phyloP scores from a whole-genome alignment of 2,113 vertebrate genomes.

The Murina feae region DNA sequence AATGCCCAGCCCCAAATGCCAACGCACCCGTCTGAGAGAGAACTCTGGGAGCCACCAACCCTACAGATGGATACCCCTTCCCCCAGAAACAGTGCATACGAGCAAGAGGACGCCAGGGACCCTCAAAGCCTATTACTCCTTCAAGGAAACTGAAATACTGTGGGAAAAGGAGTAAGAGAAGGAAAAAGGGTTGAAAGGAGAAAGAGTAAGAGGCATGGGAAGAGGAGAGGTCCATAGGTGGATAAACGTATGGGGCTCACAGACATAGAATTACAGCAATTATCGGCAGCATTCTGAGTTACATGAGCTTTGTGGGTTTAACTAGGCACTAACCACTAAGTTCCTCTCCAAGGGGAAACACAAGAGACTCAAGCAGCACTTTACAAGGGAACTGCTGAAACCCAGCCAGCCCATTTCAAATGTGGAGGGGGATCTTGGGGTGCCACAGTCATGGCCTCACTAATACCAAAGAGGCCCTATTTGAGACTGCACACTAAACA shows the following conservation, averaged over 20 bases:
- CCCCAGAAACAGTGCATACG: neutral
- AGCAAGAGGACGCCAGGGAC: neutral
- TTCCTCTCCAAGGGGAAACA: neutral
- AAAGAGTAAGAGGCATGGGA: rapidly evolving
- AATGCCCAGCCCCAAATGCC: neutral
- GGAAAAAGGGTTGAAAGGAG: neutral
- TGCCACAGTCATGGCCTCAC: neutral
- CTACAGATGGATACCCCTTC: neutral
- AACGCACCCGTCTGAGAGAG: neutral
- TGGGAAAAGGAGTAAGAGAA: neutral
- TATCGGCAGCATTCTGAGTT: rapidly evolving
- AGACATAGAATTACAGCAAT: neutral
- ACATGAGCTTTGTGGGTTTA: neutral
- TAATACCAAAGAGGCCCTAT: neutral
- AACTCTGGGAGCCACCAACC: neutral
- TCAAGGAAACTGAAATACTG: neutral
- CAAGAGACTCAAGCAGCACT: neutral
- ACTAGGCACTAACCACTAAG: neutral
- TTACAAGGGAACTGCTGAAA: neutral
- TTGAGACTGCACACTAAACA: neutral
- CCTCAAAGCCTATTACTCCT: neutral
- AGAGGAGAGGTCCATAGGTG: neutral
- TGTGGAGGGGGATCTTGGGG: neutral
- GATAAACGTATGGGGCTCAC: neutral
- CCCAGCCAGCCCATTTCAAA: neutral